Percentiles rank a stretch among this genome's conserved stretches.
phyloP scores from a whole-genome alignment of 2,797 vertebrate species.

The Salmo trutta region DNA sequence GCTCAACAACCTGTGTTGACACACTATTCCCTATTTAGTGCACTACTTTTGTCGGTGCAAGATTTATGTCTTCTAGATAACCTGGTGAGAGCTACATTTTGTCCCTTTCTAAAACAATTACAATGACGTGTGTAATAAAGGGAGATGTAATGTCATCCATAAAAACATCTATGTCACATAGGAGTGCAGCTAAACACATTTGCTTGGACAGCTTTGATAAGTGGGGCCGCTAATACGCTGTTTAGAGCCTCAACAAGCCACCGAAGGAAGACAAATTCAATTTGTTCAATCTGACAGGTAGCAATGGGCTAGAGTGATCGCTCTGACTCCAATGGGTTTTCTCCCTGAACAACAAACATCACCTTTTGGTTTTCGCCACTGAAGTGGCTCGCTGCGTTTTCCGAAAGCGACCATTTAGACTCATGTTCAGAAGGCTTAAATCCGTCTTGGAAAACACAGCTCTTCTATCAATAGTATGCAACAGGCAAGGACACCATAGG shows the following conservation, averaged over 20 bases:
- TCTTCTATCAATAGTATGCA: slow-evolving; percentile 60
- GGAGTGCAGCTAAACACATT: slow-evolving; percentile 71
- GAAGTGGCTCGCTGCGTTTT: slow-evolving; percentile 47
- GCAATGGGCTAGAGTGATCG: slow-evolving; percentile 66
- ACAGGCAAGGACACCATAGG: slow-evolving; percentile 39
- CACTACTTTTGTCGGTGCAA: not conserved
- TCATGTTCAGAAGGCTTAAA: slow-evolving; percentile 44
- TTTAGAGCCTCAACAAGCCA: slow-evolving; percentile 76
- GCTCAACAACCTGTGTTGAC: not conserved
- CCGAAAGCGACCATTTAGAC: slow-evolving; percentile 50
- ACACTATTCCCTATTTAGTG: not conserved
- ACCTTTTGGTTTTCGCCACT: slow-evolving; percentile 70
- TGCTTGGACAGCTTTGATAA: slow-evolving; percentile 79
- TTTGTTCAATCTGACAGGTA: slow-evolving; percentile 80
- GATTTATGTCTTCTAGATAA: not conserved
- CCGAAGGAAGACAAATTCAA: slow-evolving; percentile 79
- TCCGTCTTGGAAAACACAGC: slow-evolving; percentile 50
- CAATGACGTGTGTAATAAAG: not conserved
- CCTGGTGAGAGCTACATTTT: not conserved
- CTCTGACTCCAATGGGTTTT: slow-evolving; percentile 62
- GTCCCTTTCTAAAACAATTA: not conserved
- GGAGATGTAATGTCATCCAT: slow-evolving; percentile 42
- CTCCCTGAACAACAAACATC: slow-evolving; percentile 60
- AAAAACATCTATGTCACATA: slow-evolving; percentile 51
- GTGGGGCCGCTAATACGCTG: slow-evolving; percentile 76